Percentiles rank a stretch among this genome's conserved stretches.
phyloP scores from a whole-genome alignment of 2,888 invertebrate species.

The Crioceris asparagi region DNA sequence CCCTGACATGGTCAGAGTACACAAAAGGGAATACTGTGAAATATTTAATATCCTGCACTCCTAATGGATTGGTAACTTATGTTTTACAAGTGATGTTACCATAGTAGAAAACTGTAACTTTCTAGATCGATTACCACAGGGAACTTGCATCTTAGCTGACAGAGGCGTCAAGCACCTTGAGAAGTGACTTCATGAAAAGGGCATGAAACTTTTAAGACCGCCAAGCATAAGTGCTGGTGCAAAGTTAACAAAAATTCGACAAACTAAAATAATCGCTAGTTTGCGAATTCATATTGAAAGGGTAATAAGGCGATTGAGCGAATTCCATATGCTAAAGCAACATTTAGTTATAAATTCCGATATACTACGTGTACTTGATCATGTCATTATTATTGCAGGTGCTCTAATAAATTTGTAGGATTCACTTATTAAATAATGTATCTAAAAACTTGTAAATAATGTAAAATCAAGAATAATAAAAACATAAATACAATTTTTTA shows the following conservation, averaged over 20 bases:
- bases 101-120: slow-evolving; percentile 13
- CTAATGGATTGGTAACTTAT: slow-evolving; percentile 8
- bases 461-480: slow-evolving; percentile 2
- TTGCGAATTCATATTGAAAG: neutral
- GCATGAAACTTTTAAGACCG: slow-evolving; percentile 6
- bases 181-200: neutral
- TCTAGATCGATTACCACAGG: slow-evolving; percentile 7
- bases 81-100: slow-evolving; percentile 12
- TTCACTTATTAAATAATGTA: too few species aligned
- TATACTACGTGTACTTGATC: neutral
- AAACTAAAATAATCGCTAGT: neutral
- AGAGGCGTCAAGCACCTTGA: slow-evolving; percentile 10
- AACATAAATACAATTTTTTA: neutral
- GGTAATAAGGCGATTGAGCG: neutral
- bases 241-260: neutral
- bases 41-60: slow-evolving; percentile 20
- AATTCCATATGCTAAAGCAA: neutral
- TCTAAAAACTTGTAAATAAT: neutral
- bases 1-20: slow-evolving; percentile 30
- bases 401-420: neutral
- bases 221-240: neutral
- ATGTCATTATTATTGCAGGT: neutral
- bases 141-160: slow-evolving; percentile 12
- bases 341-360: neutral
- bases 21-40: slow-evolving; percentile 19